A percentile compares a stretch with the other conserved stretches of the same genome.
These are phyloP conservation scores for Euura lappo DNA, from an alignment of 1,140 invertebrate genomes.

Conservation along the genomic window DNA sequence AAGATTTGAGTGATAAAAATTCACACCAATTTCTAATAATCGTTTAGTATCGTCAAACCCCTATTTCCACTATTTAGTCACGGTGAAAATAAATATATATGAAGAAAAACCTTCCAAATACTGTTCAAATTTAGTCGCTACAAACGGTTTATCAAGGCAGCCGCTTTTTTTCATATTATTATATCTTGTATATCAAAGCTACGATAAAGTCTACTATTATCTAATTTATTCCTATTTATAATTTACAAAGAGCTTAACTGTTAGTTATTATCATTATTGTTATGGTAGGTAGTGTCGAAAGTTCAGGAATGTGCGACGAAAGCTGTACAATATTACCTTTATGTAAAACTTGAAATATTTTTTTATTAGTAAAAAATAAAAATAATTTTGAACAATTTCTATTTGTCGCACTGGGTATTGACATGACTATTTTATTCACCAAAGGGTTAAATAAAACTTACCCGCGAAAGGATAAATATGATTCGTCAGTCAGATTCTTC, in stretches of 20 bases:
- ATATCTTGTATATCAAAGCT: neutral
- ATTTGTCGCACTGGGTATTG: too few species aligned
- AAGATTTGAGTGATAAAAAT: too few species aligned
- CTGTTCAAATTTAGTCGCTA: neutral
- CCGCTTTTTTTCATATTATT: neutral
- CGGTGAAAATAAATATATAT: neutral
- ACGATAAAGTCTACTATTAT: neutral
- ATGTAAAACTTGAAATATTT: neutral
- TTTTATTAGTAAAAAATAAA: neutral
- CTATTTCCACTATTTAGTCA: neutral
- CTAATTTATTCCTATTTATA: conserved; percentile 1
- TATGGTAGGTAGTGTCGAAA: neutral
- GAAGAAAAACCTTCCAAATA: neutral
- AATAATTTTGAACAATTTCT: too few species aligned
- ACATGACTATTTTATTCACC: too few species aligned
- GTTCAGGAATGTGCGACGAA: neutral
- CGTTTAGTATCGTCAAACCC: too few species aligned
- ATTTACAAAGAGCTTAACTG: neutral
- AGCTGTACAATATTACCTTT: neutral
- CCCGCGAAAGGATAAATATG: too few species aligned
- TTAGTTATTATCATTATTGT: neutral
- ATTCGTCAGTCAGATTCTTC: too few species aligned
- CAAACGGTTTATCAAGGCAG: neutral
- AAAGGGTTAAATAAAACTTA: too few species aligned
- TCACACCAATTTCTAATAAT: too few species aligned